Conservation (phyloP, 2,888 invertebrate genomes). For the Tachina grossa region DNA sequence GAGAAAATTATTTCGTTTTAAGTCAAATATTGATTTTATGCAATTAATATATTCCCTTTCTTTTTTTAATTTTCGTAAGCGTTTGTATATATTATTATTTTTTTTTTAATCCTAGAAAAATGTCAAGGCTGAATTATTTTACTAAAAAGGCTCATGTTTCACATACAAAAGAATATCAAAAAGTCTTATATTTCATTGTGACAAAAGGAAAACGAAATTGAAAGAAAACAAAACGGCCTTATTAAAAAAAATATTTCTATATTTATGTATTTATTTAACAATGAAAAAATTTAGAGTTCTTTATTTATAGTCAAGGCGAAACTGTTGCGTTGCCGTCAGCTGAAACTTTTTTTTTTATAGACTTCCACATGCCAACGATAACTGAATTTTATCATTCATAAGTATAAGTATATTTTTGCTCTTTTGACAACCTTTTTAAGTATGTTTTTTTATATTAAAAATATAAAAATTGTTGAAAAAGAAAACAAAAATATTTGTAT, state of each 20-base stretch:
- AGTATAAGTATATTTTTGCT: background rate
- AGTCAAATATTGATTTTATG: background rate
- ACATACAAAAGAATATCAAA: background rate
- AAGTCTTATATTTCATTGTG: conserved; percentile 12
- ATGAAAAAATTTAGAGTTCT: background rate
- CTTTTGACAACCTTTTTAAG: background rate
- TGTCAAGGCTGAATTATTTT: conserved; percentile 30
- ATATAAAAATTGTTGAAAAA: background rate
- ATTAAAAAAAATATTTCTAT: background rate
- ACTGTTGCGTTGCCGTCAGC: conserved; percentile 1
- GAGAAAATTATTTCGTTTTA: background rate
- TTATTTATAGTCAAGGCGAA: background rate
- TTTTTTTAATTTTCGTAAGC: background rate
- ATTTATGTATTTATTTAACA: conserved; percentile 19
- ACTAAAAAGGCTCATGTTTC: background rate
- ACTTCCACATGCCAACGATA: background rate
- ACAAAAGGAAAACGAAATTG: conserved; percentile 42
- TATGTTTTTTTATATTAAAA: background rate
- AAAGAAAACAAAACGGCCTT: conserved; percentile 27
- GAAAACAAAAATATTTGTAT: too few species aligned
- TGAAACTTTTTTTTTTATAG: background rate
- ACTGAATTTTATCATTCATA: conserved; percentile 5
- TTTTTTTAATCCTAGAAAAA: conserved; percentile 12
- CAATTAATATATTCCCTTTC: background rate
- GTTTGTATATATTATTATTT: background rate